Evolutionary conservation across 2,888 invertebrate genomes (phyloP).

Genomic region (Octonoba sinensis): DNA sequence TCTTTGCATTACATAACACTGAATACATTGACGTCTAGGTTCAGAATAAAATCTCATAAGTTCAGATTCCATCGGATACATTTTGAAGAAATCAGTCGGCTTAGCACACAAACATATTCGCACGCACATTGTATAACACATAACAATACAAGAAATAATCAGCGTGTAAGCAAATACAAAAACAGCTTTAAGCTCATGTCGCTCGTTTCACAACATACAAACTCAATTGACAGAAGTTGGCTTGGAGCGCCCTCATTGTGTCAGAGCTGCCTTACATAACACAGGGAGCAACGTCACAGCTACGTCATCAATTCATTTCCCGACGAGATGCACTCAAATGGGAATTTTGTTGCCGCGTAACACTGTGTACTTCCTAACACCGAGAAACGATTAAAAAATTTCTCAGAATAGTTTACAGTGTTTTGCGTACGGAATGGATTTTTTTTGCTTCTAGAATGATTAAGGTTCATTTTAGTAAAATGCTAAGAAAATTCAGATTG

Average conservation of each 20-base stretch:
- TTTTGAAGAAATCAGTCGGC: neutral
- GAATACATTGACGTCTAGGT: conserved; percentile 29
- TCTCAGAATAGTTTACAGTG: too few relatives aligned
- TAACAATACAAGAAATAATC: conserved; percentile 10
- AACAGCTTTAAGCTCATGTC: conserved; percentile 8
- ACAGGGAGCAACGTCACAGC: conserved; percentile 31
- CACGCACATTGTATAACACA: conserved; percentile 4
- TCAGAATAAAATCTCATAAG: conserved; percentile 44
- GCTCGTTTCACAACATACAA: conserved; percentile 10
- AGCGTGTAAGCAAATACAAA: neutral
- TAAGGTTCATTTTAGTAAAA: too few relatives aligned
- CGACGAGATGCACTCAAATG: too few relatives aligned
- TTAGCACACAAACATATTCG: conserved; percentile 6
- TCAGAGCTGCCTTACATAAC: conserved; percentile 56
- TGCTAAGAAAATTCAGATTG: too few relatives aligned
- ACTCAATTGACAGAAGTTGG: conserved; percentile 18
- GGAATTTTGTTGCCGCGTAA: too few relatives aligned
- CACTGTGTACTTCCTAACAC: too few relatives aligned
- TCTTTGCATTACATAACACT: conserved; percentile 29
- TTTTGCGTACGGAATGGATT: too few relatives aligned
- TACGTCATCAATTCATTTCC: conserved; percentile 37
- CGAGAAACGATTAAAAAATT: too few relatives aligned
- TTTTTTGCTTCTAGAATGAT: too few relatives aligned
- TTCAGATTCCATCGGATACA: conserved; percentile 16
- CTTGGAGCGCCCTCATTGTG: conserved; percentile 51